A percentile compares a stretch with the other conserved stretches of the same genome.
Conservation (phyloP, 2,113 vertebrate genomes). For the Ceyx melanurus region DNA sequence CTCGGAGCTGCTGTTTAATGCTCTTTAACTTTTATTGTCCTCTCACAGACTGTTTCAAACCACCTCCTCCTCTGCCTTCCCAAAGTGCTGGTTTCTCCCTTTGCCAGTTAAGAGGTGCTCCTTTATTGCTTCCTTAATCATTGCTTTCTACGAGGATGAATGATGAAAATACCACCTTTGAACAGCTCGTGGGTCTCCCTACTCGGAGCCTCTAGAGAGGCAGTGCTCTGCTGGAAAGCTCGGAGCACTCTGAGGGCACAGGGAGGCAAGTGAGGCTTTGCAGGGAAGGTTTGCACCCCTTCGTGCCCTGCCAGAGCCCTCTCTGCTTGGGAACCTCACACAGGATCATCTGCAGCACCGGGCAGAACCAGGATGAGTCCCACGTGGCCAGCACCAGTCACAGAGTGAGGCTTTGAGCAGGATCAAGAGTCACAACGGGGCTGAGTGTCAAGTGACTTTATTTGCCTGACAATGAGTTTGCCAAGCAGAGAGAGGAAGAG, state of each 20-base stretch:
- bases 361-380: not conserved
- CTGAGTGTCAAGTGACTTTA: no score
- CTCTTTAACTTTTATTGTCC: slow-evolving; percentile 76
- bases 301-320: not conserved
- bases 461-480: no score
- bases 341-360: not conserved
- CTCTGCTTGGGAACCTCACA: slow-evolving; percentile 6
- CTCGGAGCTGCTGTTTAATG: slow-evolving; percentile 62
- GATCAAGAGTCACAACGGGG: no score
- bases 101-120: slow-evolving; percentile 64
- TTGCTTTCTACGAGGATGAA: slow-evolving; percentile 56
- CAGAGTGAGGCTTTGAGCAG: no score
- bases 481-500: no score
- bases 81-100: slow-evolving; percentile 56
- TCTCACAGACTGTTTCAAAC: slow-evolving; percentile 63
- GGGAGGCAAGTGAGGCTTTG: slow-evolving; percentile 7
- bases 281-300: not conserved
- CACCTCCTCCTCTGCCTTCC: slow-evolving; percentile 58
- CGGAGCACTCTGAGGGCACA: slow-evolving; percentile 26
- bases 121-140: slow-evolving; percentile 70
- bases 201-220: slow-evolving; percentile 32
- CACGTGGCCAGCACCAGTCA: not conserved
- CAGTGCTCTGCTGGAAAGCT: slow-evolving; percentile 35
- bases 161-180: slow-evolving; percentile 63
- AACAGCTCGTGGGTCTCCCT: slow-evolving; percentile 22